Conservation (phyloP, 1,140 invertebrate species). For the Drosophila lacertosa region DNA sequence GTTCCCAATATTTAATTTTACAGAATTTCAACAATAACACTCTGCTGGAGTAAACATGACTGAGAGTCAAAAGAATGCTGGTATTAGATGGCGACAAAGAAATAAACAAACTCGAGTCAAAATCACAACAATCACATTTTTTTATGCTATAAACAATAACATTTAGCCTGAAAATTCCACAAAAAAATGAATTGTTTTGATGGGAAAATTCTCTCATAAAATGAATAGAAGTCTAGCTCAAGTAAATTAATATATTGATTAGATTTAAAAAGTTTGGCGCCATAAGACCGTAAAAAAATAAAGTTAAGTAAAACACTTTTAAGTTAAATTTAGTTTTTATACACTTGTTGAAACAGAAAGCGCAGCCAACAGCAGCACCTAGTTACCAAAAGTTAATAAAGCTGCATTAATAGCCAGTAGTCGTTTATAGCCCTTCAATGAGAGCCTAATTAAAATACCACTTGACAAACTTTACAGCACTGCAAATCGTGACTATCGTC, state of each 20-base stretch:
- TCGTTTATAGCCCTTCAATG: constrained; percentile 12
- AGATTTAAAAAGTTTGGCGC: background rate
- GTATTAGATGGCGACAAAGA: background rate
- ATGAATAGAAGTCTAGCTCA: background rate
- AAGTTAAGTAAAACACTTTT: no score
- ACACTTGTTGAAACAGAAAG: background rate
- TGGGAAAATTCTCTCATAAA: background rate
- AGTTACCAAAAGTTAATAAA: background rate
- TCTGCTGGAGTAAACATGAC: background rate
- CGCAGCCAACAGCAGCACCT: background rate
- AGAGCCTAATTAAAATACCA: constrained; percentile 18
- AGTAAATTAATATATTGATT: background rate
- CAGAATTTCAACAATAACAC: background rate
- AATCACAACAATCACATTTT: background rate
- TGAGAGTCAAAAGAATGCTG: background rate
- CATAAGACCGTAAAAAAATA: background rate
- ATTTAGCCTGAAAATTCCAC: background rate
- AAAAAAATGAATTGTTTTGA: background rate
- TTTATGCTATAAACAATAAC: background rate
- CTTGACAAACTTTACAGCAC: constrained; percentile 32
- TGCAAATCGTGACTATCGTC: constrained; percentile 25
- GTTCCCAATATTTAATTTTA: background rate
- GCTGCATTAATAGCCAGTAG: no score
- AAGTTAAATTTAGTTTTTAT: no score
- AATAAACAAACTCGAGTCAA: background rate